phyloP scores from a whole-genome alignment of 2,113 vertebrate species.

The Entelurus aequoreus region DNA sequence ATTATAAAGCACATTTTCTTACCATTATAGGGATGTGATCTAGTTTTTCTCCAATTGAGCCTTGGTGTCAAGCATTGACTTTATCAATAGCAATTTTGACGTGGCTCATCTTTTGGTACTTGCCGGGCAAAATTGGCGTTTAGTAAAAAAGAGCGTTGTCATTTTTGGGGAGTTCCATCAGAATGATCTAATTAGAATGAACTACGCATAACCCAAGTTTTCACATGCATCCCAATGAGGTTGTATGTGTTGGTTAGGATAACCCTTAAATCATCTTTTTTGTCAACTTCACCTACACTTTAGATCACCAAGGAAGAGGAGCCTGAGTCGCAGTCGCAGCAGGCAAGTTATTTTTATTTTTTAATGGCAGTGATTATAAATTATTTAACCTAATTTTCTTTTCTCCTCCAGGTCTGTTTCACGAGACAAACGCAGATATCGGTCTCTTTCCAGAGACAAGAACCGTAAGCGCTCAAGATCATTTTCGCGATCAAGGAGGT shows the following conservation, averaged over 20 bases:
- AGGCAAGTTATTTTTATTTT: constrained; percentile 69
- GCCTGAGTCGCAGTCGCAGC: constrained; percentile 92
- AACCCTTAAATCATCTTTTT: constrained; percentile 4
- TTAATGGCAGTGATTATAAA: not conserved
- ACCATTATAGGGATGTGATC: not conserved
- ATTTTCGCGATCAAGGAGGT: constrained; percentile 94
- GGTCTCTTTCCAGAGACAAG: constrained; percentile 91
- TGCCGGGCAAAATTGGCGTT: constrained; percentile 23
- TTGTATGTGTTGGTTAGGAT: constrained; percentile 21
- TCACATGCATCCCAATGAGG: constrained; percentile 24
- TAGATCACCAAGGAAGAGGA: constrained; percentile 93
- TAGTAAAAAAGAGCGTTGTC: not conserved
- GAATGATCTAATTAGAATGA: constrained; percentile 65
- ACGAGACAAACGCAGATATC: constrained; percentile 90
- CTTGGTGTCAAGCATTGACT: constrained; percentile 51
- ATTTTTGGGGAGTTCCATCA: constrained; percentile 20
- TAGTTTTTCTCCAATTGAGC: not conserved
- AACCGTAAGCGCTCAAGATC: constrained; percentile 90
- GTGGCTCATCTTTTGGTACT: constrained; percentile 28
- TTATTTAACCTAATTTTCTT: not conserved
- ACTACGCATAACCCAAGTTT: constrained; percentile 39
- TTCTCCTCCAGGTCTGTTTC: constrained; percentile 81
- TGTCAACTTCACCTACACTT: constrained; percentile 31
- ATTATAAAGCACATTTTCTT: not conserved
- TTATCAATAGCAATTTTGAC: constrained; percentile 14